Evolutionary conservation across 2,797 vertebrate genomes (phyloP), one percentile per base, ranked within the genome.

Genomic region (Hypotaenidia philippensis): DNA sequence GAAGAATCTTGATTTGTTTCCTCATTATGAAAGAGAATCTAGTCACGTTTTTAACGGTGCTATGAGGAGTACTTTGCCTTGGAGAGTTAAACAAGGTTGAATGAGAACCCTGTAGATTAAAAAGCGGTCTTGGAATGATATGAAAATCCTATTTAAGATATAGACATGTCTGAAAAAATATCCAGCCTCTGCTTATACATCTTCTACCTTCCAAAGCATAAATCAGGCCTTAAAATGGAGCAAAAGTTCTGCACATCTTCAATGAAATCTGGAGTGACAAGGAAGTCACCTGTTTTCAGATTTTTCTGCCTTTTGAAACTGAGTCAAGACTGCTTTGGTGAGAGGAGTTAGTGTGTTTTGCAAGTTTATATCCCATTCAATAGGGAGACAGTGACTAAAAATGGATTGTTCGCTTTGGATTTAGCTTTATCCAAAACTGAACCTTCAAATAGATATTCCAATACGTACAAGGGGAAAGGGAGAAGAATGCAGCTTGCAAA

Each of bases 271-370:
- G n/a, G 88, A 85, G 40, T 57, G 65, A 64, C 69, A 75, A 69
- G 64, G 69, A 92, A 88, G 63, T 79, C 55, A 95, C 75, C 83
- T 71, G 23, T 65, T 94, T 81, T 78, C 68, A 71, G 56, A 63
- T 49, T 52, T 89, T 34, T 90, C 32, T 77, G 34, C 31, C 25
- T 81, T 89, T 78, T 88, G 57, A 78, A 96, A 87, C 15, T 4
- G 19, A 95, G 47, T 83, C 71, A 93, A 78, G 32, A 76, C 32
- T 81, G 44, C 55, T 79, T 63, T 72, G 77, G n/a, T 80, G 60
- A 91, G 76, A 95, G 53, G 38, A 85, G 10, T 71, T 83, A 86
- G 20, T 10, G 5, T 5, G 12, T 56, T 93, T 84, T 77, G 14
- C 36, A 87, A 75, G 12, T 74, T 90, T 74, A 26, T 49, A 53